Evolutionary conservation across 2,888 invertebrate species (phyloP), one percentile per base, ranked within the genome.

Genomic region (Graphium colonna): DNA sequence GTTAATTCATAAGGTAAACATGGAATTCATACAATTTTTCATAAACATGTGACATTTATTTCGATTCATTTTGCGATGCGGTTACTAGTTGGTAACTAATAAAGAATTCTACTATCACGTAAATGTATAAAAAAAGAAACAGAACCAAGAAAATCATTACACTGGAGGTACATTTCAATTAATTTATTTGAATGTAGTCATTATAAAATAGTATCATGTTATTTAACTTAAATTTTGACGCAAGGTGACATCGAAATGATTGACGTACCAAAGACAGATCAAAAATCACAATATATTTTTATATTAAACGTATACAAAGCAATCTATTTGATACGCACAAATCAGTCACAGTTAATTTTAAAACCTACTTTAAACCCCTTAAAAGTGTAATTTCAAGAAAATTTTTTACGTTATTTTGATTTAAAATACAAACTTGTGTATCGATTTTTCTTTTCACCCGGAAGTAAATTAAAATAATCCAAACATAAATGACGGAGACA

Each of bases 91-190:
- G 28, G 13, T n/a, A 41, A 41, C 40, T 41, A 15, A 47, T 15
- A 7, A 52, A 16, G 12, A 52, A 47, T 5, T 42, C 42, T 8
- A 38, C 1, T 28, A 43, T 13, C 2, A 48, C 17, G 48, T 48
- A 53, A 17, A 53, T 31, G 42, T 48, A 53, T 38, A 53, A 31
- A 53, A 39, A 18, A 38, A 53, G 16, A 31, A 53, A 42, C 12
- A 53, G 16, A 31, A 53, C 9, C 48, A 48, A 48, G 42, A 48
- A 48, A 44, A 53, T 48, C 52, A 57, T 53, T 41, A 55, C 55
- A 51, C 44, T 39, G 41, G 15, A 28, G 31, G 33, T n/a, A 33
- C 33, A 33, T 33, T 33, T 33, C 33, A 33, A 33, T 2, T 10
- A 10, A 26, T 26, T 10, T 9, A 33, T 10, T 10, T 33, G 10